A percentile compares a stretch with the other conserved stretches of the same genome.
phyloP scores from a whole-genome alignment of 2,113 vertebrate genomes.

The Zosterops hypoxanthus region DNA sequence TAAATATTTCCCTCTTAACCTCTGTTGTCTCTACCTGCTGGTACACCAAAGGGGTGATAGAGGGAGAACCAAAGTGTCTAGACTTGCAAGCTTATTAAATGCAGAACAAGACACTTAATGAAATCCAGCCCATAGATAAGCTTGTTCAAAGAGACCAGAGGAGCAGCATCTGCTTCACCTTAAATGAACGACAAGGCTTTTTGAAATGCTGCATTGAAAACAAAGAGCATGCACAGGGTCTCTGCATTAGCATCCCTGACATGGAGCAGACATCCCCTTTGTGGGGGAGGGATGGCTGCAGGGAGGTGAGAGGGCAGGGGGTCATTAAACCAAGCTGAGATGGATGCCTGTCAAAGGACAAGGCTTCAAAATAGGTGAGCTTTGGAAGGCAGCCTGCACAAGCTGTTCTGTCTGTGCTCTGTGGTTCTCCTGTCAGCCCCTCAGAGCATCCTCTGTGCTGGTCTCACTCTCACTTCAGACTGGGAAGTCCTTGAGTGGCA shows the following conservation, averaged over 20 bases:
- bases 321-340: neutral
- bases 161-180: slow-evolving; percentile 59
- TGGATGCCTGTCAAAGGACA: neutral
- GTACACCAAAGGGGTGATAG: slow-evolving; percentile 33
- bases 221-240: neutral
- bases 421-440: neutral
- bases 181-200: neutral
- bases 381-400: neutral
- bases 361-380: neutral
- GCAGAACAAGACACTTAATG: slow-evolving; percentile 51
- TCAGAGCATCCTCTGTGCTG: neutral
- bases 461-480: neutral
- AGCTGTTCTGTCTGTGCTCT: neutral
- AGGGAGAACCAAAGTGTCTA: slow-evolving; percentile 55
- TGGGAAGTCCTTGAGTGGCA: neutral
- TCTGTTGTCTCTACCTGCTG: slow-evolving; percentile 56
- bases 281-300: neutral
- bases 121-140: slow-evolving; percentile 63
- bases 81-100: slow-evolving; percentile 66
- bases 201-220: neutral
- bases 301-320: neutral
- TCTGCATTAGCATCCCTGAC: neutral
- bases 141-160: slow-evolving; percentile 45
- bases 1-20: slow-evolving; percentile 52
- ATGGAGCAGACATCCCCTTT: neutral